phyloP scores from a whole-genome alignment of 2,797 vertebrate genomes.

The Sarcophilus harrisii region DNA sequence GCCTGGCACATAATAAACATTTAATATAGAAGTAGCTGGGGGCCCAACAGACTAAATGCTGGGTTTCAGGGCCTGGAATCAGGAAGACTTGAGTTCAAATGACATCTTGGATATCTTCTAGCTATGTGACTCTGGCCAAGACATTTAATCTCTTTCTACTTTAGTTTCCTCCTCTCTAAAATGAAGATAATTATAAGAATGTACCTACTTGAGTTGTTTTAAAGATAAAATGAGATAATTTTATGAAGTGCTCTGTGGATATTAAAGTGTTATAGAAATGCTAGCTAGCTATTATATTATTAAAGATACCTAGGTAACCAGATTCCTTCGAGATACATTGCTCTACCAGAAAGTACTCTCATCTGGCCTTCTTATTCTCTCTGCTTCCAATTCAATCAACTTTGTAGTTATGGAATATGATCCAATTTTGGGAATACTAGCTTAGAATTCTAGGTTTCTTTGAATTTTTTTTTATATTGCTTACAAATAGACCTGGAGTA shows the following conservation, averaged over 20 bases:
- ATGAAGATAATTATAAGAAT: not conserved
- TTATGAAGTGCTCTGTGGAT: not conserved
- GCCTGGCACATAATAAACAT: not conserved
- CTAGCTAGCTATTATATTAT: not conserved
- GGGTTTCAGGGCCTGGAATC: not conserved
- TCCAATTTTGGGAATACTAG: not conserved
- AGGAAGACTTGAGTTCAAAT: not conserved
- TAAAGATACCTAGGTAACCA: not conserved
- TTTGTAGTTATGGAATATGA: not conserved
- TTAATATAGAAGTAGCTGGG: not conserved
- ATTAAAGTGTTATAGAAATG: not conserved
- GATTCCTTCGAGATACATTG: not conserved
- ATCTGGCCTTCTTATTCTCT: not conserved
- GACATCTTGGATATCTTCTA: not conserved
- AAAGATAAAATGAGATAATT: not conserved
- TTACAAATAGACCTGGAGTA: not conserved
- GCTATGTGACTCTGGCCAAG: not conserved
- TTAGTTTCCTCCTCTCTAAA: not conserved
- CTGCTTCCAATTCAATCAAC: not conserved
- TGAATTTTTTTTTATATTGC: not conserved
- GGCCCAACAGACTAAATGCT: not conserved
- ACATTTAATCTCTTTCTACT: not conserved
- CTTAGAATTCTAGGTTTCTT: not conserved
- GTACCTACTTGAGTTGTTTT: not conserved
- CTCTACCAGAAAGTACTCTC: not conserved